These are phyloP conservation scores for Forbesichthys agassizii DNA, from an alignment of 2,113 vertebrate genomes.

Conservation along the genomic window DNA sequence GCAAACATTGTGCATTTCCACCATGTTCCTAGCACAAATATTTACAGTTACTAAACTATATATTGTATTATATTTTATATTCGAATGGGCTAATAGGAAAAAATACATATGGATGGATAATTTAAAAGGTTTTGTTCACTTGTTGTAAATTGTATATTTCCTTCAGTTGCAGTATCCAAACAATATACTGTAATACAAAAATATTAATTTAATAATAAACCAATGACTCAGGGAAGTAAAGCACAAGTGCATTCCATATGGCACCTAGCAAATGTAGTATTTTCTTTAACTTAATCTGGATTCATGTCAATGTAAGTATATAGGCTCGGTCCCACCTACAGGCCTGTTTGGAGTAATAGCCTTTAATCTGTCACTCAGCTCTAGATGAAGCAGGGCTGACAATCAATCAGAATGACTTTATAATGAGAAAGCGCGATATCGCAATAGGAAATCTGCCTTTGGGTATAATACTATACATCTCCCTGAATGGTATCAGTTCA, in stretches of 20 bases:
- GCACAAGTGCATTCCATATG: too few relatives aligned
- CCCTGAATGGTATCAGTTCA: constrained; percentile 40
- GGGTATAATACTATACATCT: constrained; percentile 39
- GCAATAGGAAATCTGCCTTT: constrained; percentile 19
- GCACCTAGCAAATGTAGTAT: too few relatives aligned
- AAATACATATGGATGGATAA: not conserved
- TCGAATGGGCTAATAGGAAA: not conserved
- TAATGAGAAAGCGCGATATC: constrained; percentile 53
- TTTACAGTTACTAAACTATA: too few relatives aligned
- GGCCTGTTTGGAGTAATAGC: not conserved
- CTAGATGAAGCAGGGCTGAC: constrained; percentile 29
- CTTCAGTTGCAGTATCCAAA: too few relatives aligned
- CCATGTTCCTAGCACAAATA: not conserved
- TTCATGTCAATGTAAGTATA: too few relatives aligned
- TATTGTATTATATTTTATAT: not conserved
- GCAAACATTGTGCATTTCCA: too few relatives aligned
- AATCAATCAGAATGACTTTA: constrained; percentile 53
- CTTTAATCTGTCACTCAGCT: constrained; percentile 3
- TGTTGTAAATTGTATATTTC: too few relatives aligned
- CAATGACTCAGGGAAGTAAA: too few relatives aligned
- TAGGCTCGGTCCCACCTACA: not conserved
- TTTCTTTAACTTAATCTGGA: too few relatives aligned
- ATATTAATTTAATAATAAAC: too few relatives aligned
- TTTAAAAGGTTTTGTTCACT: too few relatives aligned
- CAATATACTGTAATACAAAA: too few relatives aligned